Base-by-base conservation (phyloP, 2,888 invertebrate species). In the Acronicta aceris region DNA sequence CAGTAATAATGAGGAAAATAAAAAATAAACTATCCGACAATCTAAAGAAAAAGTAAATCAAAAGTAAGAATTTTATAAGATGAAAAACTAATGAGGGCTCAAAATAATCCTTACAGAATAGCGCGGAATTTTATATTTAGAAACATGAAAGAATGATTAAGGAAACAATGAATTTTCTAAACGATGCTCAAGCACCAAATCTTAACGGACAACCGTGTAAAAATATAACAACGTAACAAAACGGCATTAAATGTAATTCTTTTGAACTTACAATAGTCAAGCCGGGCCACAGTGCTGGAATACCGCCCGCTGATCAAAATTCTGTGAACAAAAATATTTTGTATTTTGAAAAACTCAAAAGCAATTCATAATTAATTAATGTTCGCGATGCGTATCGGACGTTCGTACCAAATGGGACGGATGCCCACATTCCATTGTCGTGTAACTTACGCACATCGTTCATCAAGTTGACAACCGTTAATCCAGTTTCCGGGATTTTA, bases 381-480 rank as follows among this genome's bases (percentile, higher is more conserved):
- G 82, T 82, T 71, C 81, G 84, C 80, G 75, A 80, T 85, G 87
- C 89, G 87, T 87, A 89, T 90, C 89, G 89, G 85, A 85, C 82
- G 70, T 80, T 72, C 76, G 77, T 84, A 83, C 86, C 84, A 85
- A 90, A 89, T 86, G 88, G 90, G 85, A 88, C 85, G 90, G 88
- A 90, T 87, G 88, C 84, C 88, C 89, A 89, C 93, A 93, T 93
- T 88, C 90, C 92, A 92, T 92, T 91, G 92, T 91, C 89, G 89
- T 89, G 91, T 92, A 91, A 89, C 93, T 92, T 92, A 91, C 91
- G 92, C 92, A 90, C 93, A 85, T 93, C 93, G 91, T 94, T 88
- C 89, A 92, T 94, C 94, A 94, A 86, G 89, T 91, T 93, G 94
- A 93, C 94, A 93, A 93, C 90, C 93, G 93, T 93, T 94, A 93